These are phyloP conservation scores for Rhinophrynus dorsalis DNA, from an alignment of 2,797 vertebrate genomes.

Conservation along the genomic window DNA sequence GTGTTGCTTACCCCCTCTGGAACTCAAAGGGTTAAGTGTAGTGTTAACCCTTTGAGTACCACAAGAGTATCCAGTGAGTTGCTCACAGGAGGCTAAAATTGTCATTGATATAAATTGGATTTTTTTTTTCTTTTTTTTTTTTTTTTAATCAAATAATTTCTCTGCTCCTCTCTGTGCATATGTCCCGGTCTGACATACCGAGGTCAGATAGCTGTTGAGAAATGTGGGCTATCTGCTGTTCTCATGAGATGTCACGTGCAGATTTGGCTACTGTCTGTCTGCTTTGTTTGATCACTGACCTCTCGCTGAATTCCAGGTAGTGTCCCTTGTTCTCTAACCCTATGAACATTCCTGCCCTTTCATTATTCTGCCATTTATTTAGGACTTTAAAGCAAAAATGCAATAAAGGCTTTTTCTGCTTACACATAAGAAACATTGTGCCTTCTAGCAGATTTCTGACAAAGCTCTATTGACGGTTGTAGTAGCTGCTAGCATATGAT, in stretches of 20 bases:
- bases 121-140: too few species aligned
- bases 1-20: too few species aligned
- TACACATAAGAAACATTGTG: neutral
- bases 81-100: too few species aligned
- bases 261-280: constrained; percentile 61
- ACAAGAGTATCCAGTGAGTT: too few species aligned
- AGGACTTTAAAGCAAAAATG: constrained; percentile 65
- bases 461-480: neutral
- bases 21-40: too few species aligned
- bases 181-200: neutral
- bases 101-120: too few species aligned
- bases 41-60: too few species aligned
- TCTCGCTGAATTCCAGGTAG: constrained; percentile 70
- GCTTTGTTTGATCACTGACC: constrained; percentile 80
- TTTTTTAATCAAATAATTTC: neutral
- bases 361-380: constrained; percentile 64
- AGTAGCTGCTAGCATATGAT: neutral
- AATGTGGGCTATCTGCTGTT: constrained; percentile 53
- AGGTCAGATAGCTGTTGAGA: constrained; percentile 37
- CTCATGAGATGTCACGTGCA: constrained; percentile 56
- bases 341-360: constrained; percentile 71
- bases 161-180: neutral
- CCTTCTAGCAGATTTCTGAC: neutral
- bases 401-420: constrained; percentile 52
- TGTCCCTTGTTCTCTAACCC: constrained; percentile 69